Conservation (phyloP, 2,797 vertebrate species). For the Cryptoblepharus egeriae region DNA sequence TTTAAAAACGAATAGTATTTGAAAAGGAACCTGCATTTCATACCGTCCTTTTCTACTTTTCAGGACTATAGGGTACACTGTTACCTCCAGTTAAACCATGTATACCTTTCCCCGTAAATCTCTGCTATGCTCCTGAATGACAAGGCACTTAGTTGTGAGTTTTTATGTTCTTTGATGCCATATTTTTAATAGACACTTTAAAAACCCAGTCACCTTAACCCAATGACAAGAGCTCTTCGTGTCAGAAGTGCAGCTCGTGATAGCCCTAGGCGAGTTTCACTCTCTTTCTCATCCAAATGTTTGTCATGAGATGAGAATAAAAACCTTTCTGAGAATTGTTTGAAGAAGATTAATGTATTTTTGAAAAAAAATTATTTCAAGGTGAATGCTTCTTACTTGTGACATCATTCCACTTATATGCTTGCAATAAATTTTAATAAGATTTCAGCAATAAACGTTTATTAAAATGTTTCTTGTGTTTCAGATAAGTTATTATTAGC, state of each 20-base stretch:
- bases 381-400: neutral
- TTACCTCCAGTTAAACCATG: neutral
- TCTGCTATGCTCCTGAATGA: neutral
- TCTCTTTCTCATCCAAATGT: neutral
- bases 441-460: neutral
- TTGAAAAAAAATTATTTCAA: neutral
- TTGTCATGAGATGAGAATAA: neutral
- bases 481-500: accelerated
- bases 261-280: neutral
- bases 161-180: neutral
- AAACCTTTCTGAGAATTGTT: neutral
- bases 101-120: neutral
- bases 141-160: neutral
- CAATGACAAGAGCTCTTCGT: neutral
- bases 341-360: neutral
- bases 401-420: constrained; percentile 35
- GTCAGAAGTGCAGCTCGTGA: neutral
- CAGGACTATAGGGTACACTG: neutral
- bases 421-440: constrained; percentile 56
- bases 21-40: too few species aligned
- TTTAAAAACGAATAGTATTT: neutral
- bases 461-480: constrained; percentile 3
- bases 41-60: too few species aligned
- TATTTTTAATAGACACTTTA: neutral
- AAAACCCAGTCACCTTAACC: neutral